Evolutionary conservation across 1,140 invertebrate species (phyloP).

Genomic region (Anastrepha obliqua): DNA sequence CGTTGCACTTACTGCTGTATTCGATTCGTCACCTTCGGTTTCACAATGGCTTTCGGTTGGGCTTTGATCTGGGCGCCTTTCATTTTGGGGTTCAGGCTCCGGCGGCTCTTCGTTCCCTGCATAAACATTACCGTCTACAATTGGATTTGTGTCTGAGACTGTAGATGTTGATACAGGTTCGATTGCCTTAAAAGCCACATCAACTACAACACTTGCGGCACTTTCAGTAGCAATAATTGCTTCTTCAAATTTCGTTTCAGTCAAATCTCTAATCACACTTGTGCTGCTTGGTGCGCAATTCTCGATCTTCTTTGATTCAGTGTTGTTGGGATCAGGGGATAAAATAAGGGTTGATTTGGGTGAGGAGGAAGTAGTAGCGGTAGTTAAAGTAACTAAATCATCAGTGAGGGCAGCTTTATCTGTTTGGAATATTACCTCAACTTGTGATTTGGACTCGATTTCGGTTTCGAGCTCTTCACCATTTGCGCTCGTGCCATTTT

Average conservation of each 20-base stretch:
- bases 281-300: not conserved
- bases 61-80: not conserved
- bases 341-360: conserved; percentile 32
- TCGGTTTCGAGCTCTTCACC: conserved; percentile 60
- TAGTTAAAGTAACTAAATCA: conserved; percentile 60
- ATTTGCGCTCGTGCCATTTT: conserved; percentile 68
- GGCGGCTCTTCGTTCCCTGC: not conserved
- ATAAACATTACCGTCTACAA: conserved; percentile 24
- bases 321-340: conserved; percentile 42
- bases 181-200: not conserved
- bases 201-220: not conserved
- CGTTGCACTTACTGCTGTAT: not conserved
- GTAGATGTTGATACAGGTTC: conserved; percentile 35
- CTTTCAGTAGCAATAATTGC: not conserved
- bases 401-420: conserved; percentile 52
- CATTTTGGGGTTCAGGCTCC: not conserved
- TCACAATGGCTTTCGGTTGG: not conserved
- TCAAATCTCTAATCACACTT: not conserved
- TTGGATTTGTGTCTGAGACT: conserved; percentile 16
- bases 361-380: conserved; percentile 57
- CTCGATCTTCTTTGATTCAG: not conserved
- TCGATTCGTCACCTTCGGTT: not conserved
- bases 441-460: conserved; percentile 66
- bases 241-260: conserved; percentile 7
- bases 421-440: conserved; percentile 69